These are phyloP conservation scores for Argyresthia goedartella DNA, from an alignment of 2,888 invertebrate species.

Conservation along the genomic window DNA sequence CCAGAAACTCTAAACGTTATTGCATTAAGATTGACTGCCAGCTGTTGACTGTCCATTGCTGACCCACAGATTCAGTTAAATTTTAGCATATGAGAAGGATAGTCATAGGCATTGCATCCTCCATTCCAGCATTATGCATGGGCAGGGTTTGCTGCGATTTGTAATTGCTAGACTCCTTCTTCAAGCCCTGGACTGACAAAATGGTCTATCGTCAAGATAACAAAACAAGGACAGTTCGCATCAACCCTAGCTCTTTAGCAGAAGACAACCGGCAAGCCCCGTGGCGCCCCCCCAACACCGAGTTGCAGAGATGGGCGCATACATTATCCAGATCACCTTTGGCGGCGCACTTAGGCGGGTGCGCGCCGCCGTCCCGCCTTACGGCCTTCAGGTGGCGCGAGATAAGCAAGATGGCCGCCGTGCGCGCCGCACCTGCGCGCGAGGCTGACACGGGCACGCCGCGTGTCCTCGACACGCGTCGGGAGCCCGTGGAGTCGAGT, in stretches of 20 bases:
- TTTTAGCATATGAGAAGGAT: too few species aligned
- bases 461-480: conserved; percentile 66
- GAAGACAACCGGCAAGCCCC: too few species aligned
- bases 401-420: conserved; percentile 95
- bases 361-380: conserved; percentile 66
- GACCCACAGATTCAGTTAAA: too few species aligned
- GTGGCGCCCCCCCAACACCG: conserved; percentile 31
- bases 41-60: too few species aligned
- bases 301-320: conserved; percentile 59
- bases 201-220: not conserved
- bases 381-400: conserved; percentile 85
- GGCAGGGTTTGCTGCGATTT: too few species aligned
- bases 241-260: not conserved
- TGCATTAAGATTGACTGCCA: not conserved
- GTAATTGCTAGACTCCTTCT: too few species aligned
- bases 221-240: not conserved
- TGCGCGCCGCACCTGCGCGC: conserved; percentile 93
- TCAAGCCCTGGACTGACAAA: too few species aligned
- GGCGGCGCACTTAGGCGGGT: conserved; percentile 69
- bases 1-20: not conserved
- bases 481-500: conserved; percentile 68
- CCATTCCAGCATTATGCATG: too few species aligned
- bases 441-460: conserved; percentile 83
- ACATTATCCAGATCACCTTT: conserved; percentile 70
- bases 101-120: too few species aligned